Evolutionary conservation across 1,140 invertebrate genomes (phyloP).

Genomic region (Drosophila chauvacae): DNA sequence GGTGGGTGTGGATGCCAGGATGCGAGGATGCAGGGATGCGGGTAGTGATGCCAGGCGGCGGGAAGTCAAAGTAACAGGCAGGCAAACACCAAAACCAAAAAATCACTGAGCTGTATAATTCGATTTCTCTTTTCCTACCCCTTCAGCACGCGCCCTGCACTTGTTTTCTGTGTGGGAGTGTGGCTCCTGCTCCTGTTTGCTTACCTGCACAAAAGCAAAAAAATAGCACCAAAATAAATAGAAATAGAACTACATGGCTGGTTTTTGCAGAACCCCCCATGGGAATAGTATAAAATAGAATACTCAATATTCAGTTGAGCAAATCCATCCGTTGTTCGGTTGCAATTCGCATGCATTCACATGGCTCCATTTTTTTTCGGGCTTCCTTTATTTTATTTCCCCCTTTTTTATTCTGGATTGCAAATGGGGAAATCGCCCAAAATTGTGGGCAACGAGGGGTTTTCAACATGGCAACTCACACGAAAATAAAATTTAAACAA

Average conservation of each 20-base stretch:
- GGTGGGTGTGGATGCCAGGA: constrained; percentile 9
- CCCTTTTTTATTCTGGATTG: neutral
- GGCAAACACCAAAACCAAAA: constrained; percentile 82
- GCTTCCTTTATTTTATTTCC: constrained; percentile 9
- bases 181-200: constrained; percentile 46
- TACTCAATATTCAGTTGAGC: constrained; percentile 83
- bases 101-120: constrained; percentile 83
- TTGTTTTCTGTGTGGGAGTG: constrained; percentile 12
- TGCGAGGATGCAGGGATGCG: constrained; percentile 5
- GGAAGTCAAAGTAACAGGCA: constrained; percentile 77
- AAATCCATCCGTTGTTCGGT: constrained; percentile 76
- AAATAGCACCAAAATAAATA: constrained; percentile 52
- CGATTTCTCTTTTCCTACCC: constrained; percentile 76
- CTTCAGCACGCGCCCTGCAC: constrained; percentile 21
- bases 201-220: constrained; percentile 57
- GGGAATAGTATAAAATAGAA: constrained; percentile 58
- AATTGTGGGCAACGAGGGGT: constrained; percentile 42
- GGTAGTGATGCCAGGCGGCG: constrained; percentile 14
- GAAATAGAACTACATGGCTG: constrained; percentile 75
- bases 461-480: constrained; percentile 59
- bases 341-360: constrained; percentile 72
- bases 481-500: constrained; percentile 77
- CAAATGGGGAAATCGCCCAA: constrained; percentile 14
- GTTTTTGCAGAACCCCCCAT: constrained; percentile 40
- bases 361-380: constrained; percentile 45